Conservation (phyloP, 2,113 vertebrate genomes). For the Haplochromis vanheusdeni region DNA sequence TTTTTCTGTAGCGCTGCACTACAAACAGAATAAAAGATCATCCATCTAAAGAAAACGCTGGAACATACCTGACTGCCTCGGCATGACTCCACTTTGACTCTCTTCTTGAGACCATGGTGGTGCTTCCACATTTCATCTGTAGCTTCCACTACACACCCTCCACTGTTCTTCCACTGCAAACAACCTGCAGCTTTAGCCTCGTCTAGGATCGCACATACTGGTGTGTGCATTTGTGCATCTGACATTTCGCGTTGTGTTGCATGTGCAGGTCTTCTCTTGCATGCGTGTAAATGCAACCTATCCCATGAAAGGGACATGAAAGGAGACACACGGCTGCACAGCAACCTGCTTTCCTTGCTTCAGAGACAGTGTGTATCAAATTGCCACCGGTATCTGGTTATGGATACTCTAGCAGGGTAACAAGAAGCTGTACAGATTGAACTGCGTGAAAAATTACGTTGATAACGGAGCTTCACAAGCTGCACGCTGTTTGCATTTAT, state of each 20-base stretch:
- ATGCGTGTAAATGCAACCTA: background rate
- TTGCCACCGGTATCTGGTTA: constrained; percentile 7
- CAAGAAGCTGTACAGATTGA: background rate
- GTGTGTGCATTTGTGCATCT: background rate
- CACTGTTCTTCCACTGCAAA: background rate
- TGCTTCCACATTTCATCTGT: constrained; percentile 7
- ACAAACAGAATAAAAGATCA: background rate
- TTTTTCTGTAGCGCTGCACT: background rate
- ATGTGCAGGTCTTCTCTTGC: background rate
- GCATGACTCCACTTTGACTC: background rate
- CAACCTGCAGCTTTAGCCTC: background rate
- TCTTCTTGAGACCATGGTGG: background rate
- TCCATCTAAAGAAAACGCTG: background rate
- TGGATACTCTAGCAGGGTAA: background rate
- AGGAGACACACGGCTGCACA: constrained; percentile 30
- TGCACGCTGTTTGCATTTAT: background rate
- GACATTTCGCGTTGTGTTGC: background rate
- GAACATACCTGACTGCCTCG: background rate
- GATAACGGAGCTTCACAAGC: background rate
- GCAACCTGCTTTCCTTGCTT: background rate
- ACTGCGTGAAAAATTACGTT: background rate
- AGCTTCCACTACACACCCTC: background rate
- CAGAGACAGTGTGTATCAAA: background rate
- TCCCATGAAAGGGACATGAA: background rate
- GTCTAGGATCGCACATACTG: background rate